Evolutionary conservation across 2,888 invertebrate species (phyloP).

Genomic region (Zaprionus lineosus): DNA sequence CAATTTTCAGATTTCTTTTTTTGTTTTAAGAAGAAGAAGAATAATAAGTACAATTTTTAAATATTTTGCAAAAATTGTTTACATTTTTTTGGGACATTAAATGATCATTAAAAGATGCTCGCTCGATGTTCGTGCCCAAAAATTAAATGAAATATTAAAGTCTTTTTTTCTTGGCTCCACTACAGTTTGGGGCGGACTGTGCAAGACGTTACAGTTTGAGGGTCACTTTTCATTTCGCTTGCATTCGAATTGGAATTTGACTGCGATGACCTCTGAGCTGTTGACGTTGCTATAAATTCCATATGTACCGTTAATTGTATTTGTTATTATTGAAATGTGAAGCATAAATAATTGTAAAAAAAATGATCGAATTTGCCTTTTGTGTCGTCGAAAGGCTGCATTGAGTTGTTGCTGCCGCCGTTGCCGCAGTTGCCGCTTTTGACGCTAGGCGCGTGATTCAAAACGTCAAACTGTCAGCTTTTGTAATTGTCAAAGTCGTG

Average conservation of each 20-base stretch:
- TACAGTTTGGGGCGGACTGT: constrained; percentile 12
- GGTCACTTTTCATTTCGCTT: constrained; percentile 6
- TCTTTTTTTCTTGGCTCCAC: not conserved
- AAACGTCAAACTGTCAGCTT: constrained; percentile 70
- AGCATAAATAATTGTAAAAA: constrained; percentile 51
- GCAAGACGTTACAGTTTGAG: constrained; percentile 12
- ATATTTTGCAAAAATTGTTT: too few relatives aligned
- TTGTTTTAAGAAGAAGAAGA: too few relatives aligned
- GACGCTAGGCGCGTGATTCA: constrained; percentile 68
- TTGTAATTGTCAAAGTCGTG: constrained; percentile 50
- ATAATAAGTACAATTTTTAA: not conserved
- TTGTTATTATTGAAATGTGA: constrained; percentile 29
- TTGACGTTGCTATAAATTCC: constrained; percentile 28
- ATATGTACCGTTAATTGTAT: constrained; percentile 44
- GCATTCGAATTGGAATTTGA: constrained; percentile 27
- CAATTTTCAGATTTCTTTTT: too few relatives aligned
- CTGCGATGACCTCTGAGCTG: constrained; percentile 48
- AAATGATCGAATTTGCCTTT: constrained; percentile 22
- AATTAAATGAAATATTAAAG: not conserved
- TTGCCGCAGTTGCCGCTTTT: constrained; percentile 28
- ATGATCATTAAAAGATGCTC: too few relatives aligned
- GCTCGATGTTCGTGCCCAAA: too few relatives aligned
- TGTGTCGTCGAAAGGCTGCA: constrained; percentile 45
- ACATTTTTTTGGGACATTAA: too few relatives aligned
- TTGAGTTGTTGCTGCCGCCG: constrained; percentile 54